These are phyloP conservation scores for Tenthredo scrophulariae DNA, from an alignment of 2,888 invertebrate species.

Conservation along the genomic window DNA sequence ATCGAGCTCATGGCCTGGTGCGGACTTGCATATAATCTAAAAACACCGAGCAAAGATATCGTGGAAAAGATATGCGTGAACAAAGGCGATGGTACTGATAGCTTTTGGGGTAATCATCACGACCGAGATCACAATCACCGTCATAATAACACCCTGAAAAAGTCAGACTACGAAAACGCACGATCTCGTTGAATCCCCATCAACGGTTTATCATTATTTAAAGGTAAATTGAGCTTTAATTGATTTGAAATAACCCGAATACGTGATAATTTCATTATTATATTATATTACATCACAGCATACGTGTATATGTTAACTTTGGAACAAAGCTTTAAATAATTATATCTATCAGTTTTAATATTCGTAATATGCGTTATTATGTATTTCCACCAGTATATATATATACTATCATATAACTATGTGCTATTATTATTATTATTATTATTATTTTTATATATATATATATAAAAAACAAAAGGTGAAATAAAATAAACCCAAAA, in stretches of 20 bases:
- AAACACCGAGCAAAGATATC: slow-evolving; percentile 67
- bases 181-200: neutral
- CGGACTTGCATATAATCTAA: slow-evolving; percentile 74
- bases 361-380: too few species aligned
- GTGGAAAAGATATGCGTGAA: slow-evolving; percentile 65
- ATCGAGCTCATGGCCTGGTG: slow-evolving; percentile 72
- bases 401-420: too few species aligned
- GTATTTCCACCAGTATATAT: too few species aligned
- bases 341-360: too few species aligned
- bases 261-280: neutral
- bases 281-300: too few species aligned
- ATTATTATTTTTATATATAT: too few species aligned
- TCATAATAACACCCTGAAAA: too few species aligned
- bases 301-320: neutral
- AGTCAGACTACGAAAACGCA: neutral
- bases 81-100: slow-evolving; percentile 72
- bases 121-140: slow-evolving; percentile 51
- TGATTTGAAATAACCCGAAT: neutral
- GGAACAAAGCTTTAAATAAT: slow-evolving; percentile 1
- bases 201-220: too few species aligned
- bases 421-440: too few species aligned
- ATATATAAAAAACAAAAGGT: too few species aligned
- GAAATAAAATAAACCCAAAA: too few species aligned
- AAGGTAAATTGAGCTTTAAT: slow-evolving; percentile 31
- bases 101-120: slow-evolving; percentile 67